phyloP scores from a whole-genome alignment of 2,113 vertebrate genomes.

The Lota lota region DNA sequence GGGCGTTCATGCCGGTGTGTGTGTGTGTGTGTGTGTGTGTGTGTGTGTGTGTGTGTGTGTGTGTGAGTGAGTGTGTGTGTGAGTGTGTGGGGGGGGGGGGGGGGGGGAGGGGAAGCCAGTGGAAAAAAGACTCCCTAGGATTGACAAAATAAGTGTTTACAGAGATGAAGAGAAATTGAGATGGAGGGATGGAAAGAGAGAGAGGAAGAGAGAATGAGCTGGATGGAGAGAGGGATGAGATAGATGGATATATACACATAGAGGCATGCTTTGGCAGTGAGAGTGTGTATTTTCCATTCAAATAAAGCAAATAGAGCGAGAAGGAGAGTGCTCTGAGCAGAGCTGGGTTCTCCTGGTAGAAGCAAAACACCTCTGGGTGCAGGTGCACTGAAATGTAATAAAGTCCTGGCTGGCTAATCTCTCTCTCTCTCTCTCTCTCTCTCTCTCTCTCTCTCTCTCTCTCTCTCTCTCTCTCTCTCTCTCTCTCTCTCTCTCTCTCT shows the following conservation, averaged over 20 bases:
- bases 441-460: too few relatives aligned
- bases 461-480: too few relatives aligned
- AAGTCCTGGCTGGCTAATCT: not conserved
- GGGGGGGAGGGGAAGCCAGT: not conserved
- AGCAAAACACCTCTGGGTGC: not conserved
- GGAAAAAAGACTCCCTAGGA: not conserved
- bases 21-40: constrained; percentile 6
- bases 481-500: too few relatives aligned
- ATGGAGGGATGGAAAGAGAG: too few relatives aligned
- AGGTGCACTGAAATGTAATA: not conserved
- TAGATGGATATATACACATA: too few relatives aligned
- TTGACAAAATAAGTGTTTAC: not conserved
- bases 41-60: constrained; percentile 5
- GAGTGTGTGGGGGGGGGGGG: not conserved
- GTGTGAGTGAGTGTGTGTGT: not conserved
- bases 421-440: not conserved
- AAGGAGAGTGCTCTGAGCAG: too few relatives aligned
- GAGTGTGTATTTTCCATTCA: too few relatives aligned
- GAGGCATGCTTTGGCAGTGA: too few relatives aligned
- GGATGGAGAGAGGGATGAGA: too few relatives aligned
- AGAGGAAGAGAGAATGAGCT: too few relatives aligned
- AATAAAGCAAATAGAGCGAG: too few relatives aligned
- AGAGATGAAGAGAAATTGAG: not conserved
- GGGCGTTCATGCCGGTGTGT: not conserved
- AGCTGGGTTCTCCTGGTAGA: too few relatives aligned